Evolutionary conservation across 2,797 vertebrate genomes (phyloP), one percentile per base, ranked within the genome.

Genomic region (Petrocephalus schoutedeni): DNA sequence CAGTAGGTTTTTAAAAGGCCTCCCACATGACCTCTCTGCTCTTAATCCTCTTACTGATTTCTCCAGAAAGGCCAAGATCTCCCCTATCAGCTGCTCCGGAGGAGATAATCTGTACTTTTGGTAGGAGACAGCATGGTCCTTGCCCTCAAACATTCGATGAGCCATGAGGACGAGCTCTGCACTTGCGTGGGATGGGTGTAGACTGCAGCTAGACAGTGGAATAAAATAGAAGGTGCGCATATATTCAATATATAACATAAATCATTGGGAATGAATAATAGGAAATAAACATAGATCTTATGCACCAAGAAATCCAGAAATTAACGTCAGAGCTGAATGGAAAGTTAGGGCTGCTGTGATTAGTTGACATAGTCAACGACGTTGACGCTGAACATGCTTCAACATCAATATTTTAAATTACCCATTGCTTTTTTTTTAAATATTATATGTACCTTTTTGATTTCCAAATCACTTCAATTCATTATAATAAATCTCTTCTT

Each of bases 71-170:
- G 88, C 36, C 3, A 97, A 85, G 84, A 97, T 92, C 9, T 91
- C 86, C 82, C 92, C 89, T 41, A 94, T 91, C 4, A 97, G 92
- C 28, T 95, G 92, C 58, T 94, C 82, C 3, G 96, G 92, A 0
- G 96, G 96, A 0, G 93, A 92, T 86, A 96, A 90, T 87, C 97
- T 91, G 90, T 95, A 96, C 82, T 94, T 96, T 93, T 94, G 94
- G 88, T 97, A 97, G 21, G 91, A 84, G 0, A 92, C 92, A 0
- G 95, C 95, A 0, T 97, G 96, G 1, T 93, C 89, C 59, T 88
- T 94, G 2, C 92, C 95, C 89, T 97, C 96, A 57, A 95, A 97
- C 91, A 96, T 91, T 53, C 94, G 94, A 16, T 93, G 41, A 83
- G 95, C 87, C 96, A 97, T 96, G 10, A 86, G 28, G 71, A 45